phyloP scores from a whole-genome alignment of 2,113 vertebrate species.

The Microtus richardsoni region DNA sequence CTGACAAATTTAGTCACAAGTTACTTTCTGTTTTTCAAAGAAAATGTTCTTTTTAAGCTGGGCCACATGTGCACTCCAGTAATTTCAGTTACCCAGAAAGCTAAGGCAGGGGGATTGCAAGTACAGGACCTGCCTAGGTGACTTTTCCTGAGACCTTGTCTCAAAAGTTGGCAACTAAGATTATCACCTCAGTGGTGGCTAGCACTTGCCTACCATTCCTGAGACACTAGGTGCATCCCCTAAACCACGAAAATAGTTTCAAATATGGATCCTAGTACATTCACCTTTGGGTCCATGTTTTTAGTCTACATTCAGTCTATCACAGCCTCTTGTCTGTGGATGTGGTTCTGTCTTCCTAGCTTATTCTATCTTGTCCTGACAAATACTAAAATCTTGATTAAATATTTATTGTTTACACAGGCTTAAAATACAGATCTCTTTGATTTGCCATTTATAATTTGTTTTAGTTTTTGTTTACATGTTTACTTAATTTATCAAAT shows the following conservation, averaged over 20 bases:
- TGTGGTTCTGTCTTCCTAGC: neutral
- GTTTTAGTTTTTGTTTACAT: neutral
- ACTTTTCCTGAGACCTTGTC: neutral
- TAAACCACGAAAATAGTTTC: neutral
- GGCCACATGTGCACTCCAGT: neutral
- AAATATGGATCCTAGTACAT: neutral
- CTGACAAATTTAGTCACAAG: neutral
- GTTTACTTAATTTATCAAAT: neutral
- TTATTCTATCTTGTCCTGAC: slow-evolving; percentile 12
- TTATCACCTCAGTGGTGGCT: neutral
- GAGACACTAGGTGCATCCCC: neutral
- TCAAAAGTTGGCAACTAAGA: neutral
- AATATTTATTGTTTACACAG: neutral
- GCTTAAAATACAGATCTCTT: neutral
- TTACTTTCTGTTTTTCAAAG: slow-evolving; percentile 44
- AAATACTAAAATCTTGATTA: slow-evolving; percentile 5
- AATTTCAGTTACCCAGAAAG: neutral
- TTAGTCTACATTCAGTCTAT: neutral
- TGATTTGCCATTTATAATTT: slow-evolving; percentile 9
- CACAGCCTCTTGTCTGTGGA: neutral
- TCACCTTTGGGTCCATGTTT: neutral
- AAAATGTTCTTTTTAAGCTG: neutral
- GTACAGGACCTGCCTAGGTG: neutral
- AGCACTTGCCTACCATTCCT: neutral
- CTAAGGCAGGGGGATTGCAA: neutral